These are phyloP conservation scores for Notarius quadriscutis DNA, from an alignment of 2,113 vertebrate species.

Conservation along the genomic window DNA sequence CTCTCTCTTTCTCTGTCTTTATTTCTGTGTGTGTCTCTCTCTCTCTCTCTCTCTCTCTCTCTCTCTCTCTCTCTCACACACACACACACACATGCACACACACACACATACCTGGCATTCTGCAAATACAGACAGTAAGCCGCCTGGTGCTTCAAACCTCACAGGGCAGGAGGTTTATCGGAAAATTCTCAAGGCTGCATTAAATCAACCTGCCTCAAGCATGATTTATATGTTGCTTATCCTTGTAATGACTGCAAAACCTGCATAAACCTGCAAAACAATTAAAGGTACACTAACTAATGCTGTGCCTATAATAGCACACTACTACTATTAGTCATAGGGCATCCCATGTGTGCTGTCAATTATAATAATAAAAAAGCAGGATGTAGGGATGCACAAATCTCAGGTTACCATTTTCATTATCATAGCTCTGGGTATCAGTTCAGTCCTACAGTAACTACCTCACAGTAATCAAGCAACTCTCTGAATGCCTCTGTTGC, in stretches of 20 bases:
- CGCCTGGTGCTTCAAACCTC: conserved; percentile 21
- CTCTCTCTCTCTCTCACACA: background rate
- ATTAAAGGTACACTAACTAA: background rate
- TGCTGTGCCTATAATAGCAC: background rate
- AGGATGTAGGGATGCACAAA: background rate
- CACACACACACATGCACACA: background rate
- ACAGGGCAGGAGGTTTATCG: conserved; percentile 20
- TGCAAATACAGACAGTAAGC: conserved; percentile 36
- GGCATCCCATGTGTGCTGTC: too few relatives aligned
- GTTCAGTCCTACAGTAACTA: background rate
- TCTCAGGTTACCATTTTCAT: too few relatives aligned
- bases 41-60: background rate
- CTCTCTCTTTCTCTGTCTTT: too few relatives aligned
- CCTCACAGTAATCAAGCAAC: background rate
- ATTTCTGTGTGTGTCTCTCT: conserved; percentile 12
- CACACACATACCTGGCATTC: conserved; percentile 19
- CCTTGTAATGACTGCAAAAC: background rate
- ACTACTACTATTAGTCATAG: background rate
- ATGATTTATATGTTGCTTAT: background rate
- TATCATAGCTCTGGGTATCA: background rate
- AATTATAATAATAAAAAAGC: background rate
- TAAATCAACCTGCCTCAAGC: background rate
- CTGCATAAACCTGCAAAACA: background rate
- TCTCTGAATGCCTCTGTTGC: background rate
- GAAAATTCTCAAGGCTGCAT: background rate